Evolutionary conservation across 2,113 vertebrate species (phyloP), one percentile per base, ranked within the genome.

Genomic region (Sinosuthora webbiana): DNA sequence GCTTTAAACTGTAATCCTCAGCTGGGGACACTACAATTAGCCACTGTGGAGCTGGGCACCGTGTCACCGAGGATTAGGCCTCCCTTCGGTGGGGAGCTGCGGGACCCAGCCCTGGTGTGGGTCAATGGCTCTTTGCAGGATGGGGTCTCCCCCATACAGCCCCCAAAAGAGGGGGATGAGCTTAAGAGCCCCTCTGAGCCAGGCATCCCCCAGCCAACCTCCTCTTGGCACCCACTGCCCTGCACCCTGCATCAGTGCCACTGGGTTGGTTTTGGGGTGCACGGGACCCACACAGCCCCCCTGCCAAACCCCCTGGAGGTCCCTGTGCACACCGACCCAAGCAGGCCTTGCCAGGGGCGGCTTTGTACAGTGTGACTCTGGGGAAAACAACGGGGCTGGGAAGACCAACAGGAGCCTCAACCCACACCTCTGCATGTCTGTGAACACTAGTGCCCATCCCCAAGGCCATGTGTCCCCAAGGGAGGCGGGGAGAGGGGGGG

Each of bases 21-120:
- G 91, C 93, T 96, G 89, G 89, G 96, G 95, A 96, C 90, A 52
- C 91, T 44, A 90, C 96, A 96, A 96, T 96, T 95, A 97, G 94
- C 94, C 85, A 73, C 96, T 15, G 9, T 15, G 15, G 83, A 77
- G 96, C 65, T 9, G 83, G 91, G 75, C 80, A 84, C 76, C 7
- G 18, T 84, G 89, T 90, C 96, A 95, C 60, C 0, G 22, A 79
- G 83, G 93, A 95, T 97, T 93, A 93, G 65, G 93, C 75, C 78
- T 84, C 82, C 83, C 77, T 91, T 83, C 1, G 1, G 67, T 1
- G 2, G 55, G 90, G 77, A 76, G 28, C 67, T 27, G 73, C 59
- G n/a, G 77, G 22, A 45, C 69, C 30, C 4, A 1, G 69, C 77
- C 68, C 73, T 3, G 3, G 5, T 4, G 24, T 1, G 24, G 68